phyloP scores from a whole-genome alignment of 2,888 invertebrate species.

The Mesorhabditis belari region DNA sequence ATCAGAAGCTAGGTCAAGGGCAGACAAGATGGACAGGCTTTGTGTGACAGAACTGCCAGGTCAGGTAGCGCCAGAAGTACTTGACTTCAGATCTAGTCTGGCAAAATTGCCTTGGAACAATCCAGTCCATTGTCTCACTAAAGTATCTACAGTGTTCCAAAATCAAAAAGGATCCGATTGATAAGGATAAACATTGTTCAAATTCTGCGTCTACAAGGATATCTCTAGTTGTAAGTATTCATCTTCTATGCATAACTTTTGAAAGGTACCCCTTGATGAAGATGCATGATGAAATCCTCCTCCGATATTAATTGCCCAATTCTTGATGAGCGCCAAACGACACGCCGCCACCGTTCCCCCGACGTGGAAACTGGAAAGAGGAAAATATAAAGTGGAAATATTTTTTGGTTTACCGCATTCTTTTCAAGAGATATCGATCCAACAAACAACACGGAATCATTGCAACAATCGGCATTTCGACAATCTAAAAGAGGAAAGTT shows the following conservation, averaged over 20 bases:
- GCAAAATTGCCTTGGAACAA: no score
- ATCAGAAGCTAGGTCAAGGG: no score
- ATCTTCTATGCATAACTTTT: no score
- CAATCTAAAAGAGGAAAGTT: conserved; percentile 61
- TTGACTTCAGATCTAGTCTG: no score
- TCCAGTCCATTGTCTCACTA: no score
- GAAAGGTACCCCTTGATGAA: conserved; percentile 61
- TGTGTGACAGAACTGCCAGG: no score
- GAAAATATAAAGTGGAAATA: not conserved
- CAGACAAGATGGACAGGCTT: no score
- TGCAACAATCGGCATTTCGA: conserved; percentile 69
- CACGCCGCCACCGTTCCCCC: conserved; percentile 75
- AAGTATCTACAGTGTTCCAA: no score
- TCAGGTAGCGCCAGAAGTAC: no score
- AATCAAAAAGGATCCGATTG: not conserved
- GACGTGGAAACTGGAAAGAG: conserved; percentile 56
- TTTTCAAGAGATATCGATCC: conserved; percentile 69
- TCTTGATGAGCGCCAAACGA: conserved; percentile 71
- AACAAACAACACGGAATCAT: conserved; percentile 72
- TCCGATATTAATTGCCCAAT: conserved; percentile 83
- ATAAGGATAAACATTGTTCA: no score
- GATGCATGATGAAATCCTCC: conserved; percentile 87
- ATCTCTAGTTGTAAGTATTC: no score
- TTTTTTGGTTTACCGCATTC: conserved; percentile 53
- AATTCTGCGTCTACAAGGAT: no score